Evolutionary conservation across 2,797 vertebrate genomes (phyloP).

Genomic region (Melanotaenia trifasciata): DNA sequence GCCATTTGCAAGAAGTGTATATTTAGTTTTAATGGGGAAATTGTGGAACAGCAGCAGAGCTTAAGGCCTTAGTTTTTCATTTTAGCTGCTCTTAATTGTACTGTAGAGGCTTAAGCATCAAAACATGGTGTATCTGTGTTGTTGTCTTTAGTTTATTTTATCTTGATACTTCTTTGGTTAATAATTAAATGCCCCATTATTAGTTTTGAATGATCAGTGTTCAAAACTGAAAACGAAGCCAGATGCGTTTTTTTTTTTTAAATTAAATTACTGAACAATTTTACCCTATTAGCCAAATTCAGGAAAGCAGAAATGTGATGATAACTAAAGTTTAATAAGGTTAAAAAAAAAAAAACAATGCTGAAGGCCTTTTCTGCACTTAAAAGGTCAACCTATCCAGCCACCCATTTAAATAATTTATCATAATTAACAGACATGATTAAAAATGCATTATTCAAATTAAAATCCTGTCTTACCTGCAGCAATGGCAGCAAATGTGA

Average conservation of each 20-base stretch:
- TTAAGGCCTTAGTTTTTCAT: conserved; percentile 44
- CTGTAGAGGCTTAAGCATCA: not conserved
- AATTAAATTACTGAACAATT: not conserved
- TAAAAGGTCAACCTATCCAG: not conserved
- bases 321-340: not conserved
- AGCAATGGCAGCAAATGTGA: not conserved
- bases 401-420: not conserved
- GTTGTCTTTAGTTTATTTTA: conserved; percentile 18
- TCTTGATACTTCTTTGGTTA: conserved; percentile 16
- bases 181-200: conserved; percentile 25
- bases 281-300: not conserved
- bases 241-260: conserved; percentile 4
- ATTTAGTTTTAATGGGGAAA: conserved; percentile 36
- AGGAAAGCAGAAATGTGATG: not conserved
- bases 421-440: not conserved
- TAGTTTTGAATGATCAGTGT: conserved; percentile 17
- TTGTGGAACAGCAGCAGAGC: conserved; percentile 5
- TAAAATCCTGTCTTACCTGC: not conserved
- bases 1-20: conserved; percentile 39
- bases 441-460: not conserved
- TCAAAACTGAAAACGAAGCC: conserved; percentile 31
- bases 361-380: not conserved
- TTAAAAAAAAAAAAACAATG: not conserved
- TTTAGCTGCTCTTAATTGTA: conserved; percentile 8
- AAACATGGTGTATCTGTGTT: conserved; percentile 18